Evolutionary conservation across 2,113 vertebrate species (phyloP).

Genomic region (Bufo bufo): DNA sequence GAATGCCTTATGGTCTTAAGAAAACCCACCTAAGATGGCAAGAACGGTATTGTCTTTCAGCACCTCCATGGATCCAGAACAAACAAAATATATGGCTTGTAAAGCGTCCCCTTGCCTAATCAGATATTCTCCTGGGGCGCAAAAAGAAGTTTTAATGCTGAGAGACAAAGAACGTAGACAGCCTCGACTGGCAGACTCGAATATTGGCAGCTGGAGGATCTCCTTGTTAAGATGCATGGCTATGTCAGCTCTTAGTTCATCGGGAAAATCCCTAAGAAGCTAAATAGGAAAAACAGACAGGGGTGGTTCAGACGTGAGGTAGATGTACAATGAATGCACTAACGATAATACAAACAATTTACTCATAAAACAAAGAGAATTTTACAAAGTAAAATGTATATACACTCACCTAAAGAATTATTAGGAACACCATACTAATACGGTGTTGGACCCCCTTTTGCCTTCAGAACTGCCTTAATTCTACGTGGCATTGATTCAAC

Average conservation of each 20-base stretch:
- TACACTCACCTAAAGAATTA: too few relatives aligned
- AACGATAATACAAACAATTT: not conserved
- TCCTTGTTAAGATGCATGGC: constrained; percentile 79
- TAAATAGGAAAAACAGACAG: constrained; percentile 40
- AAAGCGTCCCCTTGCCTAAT: constrained; percentile 77
- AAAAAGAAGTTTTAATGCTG: constrained; percentile 78
- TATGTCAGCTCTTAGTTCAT: constrained; percentile 76
- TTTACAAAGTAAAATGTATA: not conserved
- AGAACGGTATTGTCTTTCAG: constrained; percentile 77
- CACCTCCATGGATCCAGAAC: constrained; percentile 78
- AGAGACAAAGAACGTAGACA: constrained; percentile 77
- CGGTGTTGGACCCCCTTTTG: too few relatives aligned
- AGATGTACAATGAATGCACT: not conserved
- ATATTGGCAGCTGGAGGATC: constrained; percentile 75
- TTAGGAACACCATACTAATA: too few relatives aligned
- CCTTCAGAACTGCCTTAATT: too few relatives aligned
- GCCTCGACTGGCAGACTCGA: constrained; percentile 76
- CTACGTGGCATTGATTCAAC: too few relatives aligned
- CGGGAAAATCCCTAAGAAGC: constrained; percentile 77
- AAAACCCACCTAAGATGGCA: constrained; percentile 72
- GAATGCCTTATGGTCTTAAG: not conserved
- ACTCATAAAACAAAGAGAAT: not conserved
- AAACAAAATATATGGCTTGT: constrained; percentile 78
- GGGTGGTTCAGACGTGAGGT: not conserved
- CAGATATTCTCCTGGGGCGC: constrained; percentile 76